Evolutionary conservation across 2,113 vertebrate genomes (phyloP).

Genomic region (Colius striatus): DNA sequence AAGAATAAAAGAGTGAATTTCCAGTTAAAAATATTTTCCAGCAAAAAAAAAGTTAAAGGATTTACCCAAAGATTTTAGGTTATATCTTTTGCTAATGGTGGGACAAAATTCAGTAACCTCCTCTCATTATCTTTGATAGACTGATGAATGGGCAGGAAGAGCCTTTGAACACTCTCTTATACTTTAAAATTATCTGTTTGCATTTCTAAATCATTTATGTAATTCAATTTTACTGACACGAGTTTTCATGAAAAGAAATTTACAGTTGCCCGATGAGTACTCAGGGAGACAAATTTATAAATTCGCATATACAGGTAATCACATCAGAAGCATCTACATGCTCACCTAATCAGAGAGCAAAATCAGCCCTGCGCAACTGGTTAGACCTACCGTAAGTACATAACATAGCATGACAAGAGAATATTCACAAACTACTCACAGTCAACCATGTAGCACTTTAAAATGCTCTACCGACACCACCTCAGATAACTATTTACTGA

Average conservation of each 20-base stretch:
- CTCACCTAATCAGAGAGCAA: not conserved
- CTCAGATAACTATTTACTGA: not conserved
- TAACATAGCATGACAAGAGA: not conserved
- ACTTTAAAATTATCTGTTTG: not conserved
- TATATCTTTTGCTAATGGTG: not conserved
- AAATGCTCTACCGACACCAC: not conserved
- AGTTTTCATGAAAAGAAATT: constrained; percentile 38
- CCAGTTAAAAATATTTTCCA: too few relatives aligned
- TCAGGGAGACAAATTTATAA: not conserved
- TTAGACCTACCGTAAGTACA: not conserved
- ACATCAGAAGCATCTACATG: not conserved
- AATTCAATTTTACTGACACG: not conserved
- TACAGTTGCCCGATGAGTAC: not conserved
- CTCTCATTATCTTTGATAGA: not conserved
- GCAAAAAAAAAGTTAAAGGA: not conserved
- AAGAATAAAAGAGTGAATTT: not conserved
- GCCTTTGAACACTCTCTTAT: not conserved
- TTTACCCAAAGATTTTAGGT: not conserved
- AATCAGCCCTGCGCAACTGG: not conserved
- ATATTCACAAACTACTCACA: not conserved
- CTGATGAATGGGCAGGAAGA: not conserved
- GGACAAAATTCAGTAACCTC: not conserved
- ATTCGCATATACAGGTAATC: not conserved
- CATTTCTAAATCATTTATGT: not conserved
- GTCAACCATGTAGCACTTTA: not conserved